Evolutionary conservation across 2,113 vertebrate genomes (phyloP).

Genomic region (Cryptotis parvus): DNA sequence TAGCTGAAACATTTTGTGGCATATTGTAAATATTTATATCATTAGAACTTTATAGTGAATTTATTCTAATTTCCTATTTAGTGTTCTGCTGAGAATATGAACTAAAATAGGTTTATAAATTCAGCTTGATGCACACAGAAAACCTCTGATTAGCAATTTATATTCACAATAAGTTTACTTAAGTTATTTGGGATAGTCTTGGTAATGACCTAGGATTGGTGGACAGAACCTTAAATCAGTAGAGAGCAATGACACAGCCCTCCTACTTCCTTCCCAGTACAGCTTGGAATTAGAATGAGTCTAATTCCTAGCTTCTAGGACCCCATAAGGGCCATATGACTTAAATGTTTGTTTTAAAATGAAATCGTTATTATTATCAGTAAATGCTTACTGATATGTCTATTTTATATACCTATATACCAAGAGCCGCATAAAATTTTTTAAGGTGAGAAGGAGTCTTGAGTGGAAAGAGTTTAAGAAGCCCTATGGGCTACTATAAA

Average conservation of each 20-base stretch:
- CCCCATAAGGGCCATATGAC: too few species aligned
- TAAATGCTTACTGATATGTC: too few species aligned
- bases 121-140: conserved; percentile 33
- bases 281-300: not conserved
- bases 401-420: too few species aligned
- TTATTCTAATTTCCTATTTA: conserved; percentile 61
- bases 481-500: too few species aligned
- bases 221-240: not conserved
- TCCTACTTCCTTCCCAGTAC: not conserved
- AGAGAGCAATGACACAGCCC: not conserved
- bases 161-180: conserved; percentile 43
- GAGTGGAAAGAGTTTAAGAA: too few species aligned
- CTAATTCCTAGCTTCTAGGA: too few species aligned
- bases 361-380: too few species aligned
- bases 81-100: conserved; percentile 47
- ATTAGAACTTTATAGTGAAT: conserved; percentile 17
- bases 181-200: conserved; percentile 29
- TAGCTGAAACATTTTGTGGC: conserved; percentile 42
- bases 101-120: conserved; percentile 60
- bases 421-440: too few species aligned
- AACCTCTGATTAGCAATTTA: conserved; percentile 48
- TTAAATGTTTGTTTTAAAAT: too few species aligned
- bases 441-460: too few species aligned
- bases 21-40: conserved; percentile 38
- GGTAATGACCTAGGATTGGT: not conserved